A percentile compares a stretch with the other conserved stretches of the same genome.
Evolutionary conservation across 2,888 invertebrate species (phyloP).

Genomic region (Drosophila cyrtoloma): DNA sequence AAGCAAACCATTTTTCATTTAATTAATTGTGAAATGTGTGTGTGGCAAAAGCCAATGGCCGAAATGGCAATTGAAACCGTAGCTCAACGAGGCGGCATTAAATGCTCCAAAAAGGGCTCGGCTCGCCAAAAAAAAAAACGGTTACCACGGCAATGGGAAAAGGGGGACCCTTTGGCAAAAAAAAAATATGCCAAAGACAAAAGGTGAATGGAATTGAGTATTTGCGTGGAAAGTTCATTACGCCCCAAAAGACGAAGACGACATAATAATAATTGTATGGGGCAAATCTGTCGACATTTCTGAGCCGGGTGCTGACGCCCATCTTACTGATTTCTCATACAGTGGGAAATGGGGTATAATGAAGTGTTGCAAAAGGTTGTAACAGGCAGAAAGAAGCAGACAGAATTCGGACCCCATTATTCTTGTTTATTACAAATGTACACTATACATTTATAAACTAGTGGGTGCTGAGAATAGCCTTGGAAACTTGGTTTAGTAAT

Average conservation of each 20-base stretch:
- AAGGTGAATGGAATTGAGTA: constrained; percentile 38
- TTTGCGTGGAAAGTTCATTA: constrained; percentile 73
- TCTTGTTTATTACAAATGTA: too few species aligned
- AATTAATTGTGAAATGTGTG: constrained; percentile 76
- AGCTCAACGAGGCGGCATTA: constrained; percentile 12
- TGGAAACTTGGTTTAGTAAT: not conserved
- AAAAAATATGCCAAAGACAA: constrained; percentile 32
- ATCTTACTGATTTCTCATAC: constrained; percentile 48
- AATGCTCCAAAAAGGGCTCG: constrained; percentile 7
- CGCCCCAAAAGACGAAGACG: constrained; percentile 50
- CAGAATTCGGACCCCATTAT: not conserved
- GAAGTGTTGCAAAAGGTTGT: not conserved
- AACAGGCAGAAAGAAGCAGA: not conserved
- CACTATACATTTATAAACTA: not conserved
- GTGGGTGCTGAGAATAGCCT: accelerated
- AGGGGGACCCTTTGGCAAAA: constrained; percentile 14
- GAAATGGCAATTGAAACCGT: constrained; percentile 28
- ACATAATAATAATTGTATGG: constrained; percentile 59
- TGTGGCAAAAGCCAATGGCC: constrained; percentile 18
- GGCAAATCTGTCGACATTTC: constrained; percentile 64
- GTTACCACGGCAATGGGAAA: constrained; percentile 10
- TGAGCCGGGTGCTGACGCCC: constrained; percentile 63
- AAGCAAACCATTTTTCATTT: constrained; percentile 73
- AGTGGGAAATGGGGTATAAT: not conserved
- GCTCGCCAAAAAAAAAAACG: not conserved